These are phyloP conservation scores for Myotis findleyi DNA, from an alignment of 2,797 vertebrate species.

Conservation along the genomic window DNA sequence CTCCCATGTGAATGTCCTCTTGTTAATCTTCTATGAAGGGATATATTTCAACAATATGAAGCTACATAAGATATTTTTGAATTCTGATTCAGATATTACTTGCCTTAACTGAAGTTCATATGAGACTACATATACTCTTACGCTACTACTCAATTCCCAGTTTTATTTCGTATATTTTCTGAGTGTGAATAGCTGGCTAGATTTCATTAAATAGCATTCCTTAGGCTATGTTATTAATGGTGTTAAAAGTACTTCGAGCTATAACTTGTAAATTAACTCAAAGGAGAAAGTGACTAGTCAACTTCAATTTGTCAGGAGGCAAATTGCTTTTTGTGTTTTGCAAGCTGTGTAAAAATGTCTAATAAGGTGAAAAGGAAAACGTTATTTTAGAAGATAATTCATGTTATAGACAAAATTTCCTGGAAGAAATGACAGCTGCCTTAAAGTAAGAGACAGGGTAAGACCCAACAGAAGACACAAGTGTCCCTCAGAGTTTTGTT, in stretches of 20 bases:
- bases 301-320: not conserved
- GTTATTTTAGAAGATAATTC: not conserved
- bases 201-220: not conserved
- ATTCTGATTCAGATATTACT: conserved; percentile 35
- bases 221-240: not conserved
- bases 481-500: not conserved
- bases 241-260: not conserved
- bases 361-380: not conserved
- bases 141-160: not conserved
- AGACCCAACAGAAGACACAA: not conserved
- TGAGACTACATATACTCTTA: not conserved
- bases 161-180: conserved; percentile 39
- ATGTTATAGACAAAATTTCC: not conserved
- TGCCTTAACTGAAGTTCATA: not conserved
- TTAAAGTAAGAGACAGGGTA: not conserved
- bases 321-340: not conserved
- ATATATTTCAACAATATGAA: not conserved
- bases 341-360: not conserved
- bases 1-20: not conserved
- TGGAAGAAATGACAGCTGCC: not conserved
- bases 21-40: not conserved
- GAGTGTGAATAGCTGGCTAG: not conserved
- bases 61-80: not conserved
- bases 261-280: not conserved
- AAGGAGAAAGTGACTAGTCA: not conserved